phyloP scores from a whole-genome alignment of 2,888 invertebrate species.

The Branchellion lobata region DNA sequence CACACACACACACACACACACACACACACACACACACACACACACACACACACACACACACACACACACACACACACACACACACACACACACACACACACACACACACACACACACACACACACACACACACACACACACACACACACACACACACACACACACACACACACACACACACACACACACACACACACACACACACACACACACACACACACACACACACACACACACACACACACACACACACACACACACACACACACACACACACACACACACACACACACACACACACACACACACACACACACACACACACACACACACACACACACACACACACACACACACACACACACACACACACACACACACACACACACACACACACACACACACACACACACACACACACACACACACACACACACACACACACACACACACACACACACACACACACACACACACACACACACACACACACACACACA shows the following conservation, averaged over 20 bases:
- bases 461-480: conserved; percentile 3
- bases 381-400: background rate
- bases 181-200: background rate
- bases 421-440: background rate
- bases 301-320: background rate
- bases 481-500: conserved; percentile 1
- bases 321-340: background rate
- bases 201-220: conserved; percentile 8
- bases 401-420: background rate
- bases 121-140: background rate
- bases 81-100: background rate
- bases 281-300: background rate
- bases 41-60: background rate
- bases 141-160: conserved; percentile 15
- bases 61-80: background rate
- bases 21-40: background rate
- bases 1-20: background rate
- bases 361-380: background rate
- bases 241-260: conserved; percentile 7
- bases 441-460: background rate
- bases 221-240: background rate
- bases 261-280: background rate
- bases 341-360: background rate
- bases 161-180: background rate
- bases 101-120: background rate